Evolutionary conservation across 2,113 vertebrate species (phyloP).

Genomic region (Pavo muticus): DNA sequence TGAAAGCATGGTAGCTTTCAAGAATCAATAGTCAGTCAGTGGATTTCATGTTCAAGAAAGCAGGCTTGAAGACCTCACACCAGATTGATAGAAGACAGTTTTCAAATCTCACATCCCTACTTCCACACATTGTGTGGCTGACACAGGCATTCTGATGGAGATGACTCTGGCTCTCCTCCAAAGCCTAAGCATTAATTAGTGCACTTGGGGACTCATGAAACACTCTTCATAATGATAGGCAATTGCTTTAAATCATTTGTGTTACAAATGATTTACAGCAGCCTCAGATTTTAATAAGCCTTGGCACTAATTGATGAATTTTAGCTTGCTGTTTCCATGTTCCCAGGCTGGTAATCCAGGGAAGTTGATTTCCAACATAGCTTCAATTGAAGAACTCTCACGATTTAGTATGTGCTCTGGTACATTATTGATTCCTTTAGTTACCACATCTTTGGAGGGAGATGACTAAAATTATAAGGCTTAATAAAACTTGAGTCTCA

Average conservation of each 20-base stretch:
- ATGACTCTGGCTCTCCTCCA: conserved; percentile 48
- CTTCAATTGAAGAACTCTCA: not conserved
- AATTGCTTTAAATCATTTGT: conserved; percentile 60
- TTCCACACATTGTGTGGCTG: not conserved
- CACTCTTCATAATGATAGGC: conserved; percentile 55
- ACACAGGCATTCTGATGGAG: conserved; percentile 25
- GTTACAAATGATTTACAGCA: conserved; percentile 39
- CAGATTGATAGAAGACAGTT: not conserved
- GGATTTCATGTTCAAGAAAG: not conserved
- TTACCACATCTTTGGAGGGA: not conserved
- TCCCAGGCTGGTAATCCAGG: conserved; percentile 18
- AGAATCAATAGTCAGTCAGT: not conserved
- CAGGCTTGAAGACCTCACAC: not conserved
- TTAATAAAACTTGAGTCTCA: not conserved
- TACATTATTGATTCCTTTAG: not conserved
- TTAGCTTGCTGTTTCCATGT: not conserved
- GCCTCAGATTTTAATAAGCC: conserved; percentile 46
- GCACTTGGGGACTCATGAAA: conserved; percentile 28
- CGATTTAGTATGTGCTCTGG: not conserved
- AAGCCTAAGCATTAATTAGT: conserved; percentile 56
- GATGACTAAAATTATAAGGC: not conserved
- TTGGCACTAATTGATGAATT: conserved; percentile 17
- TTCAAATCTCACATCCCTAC: not conserved
- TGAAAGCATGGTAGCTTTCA: not conserved
- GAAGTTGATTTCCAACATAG: conserved; percentile 22